Base-by-base conservation (phyloP, 2,888 invertebrate genomes). In the Hirtodrosophila histrioides region DNA sequence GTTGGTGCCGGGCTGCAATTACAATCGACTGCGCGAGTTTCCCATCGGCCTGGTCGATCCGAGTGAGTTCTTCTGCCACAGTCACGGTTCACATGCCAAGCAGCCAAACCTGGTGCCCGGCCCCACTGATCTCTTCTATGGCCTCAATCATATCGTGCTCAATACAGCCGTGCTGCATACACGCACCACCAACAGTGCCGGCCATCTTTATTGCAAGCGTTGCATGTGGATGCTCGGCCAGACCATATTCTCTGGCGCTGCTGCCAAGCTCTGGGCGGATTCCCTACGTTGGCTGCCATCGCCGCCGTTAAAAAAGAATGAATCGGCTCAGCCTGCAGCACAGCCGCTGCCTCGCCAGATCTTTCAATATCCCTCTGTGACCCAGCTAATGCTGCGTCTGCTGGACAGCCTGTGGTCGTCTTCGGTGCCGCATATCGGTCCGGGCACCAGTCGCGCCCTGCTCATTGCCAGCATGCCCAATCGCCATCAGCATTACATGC, bases 31-130 rank as follows among this genome's bases (percentile, higher is more conserved):
- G 31, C 75, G 89, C 0, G 90, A 91, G 55, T 91, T 79, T 46
- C 91, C 91, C 9, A 88, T 83, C 3, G 88, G 90, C 2, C 67
- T 90, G 3, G 82, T 91, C 17, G 91, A 91, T 65, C 79, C 88
- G 5, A 78, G 80, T 12, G 90, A 91, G 33, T 91, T 91, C 64
- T 91, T 91, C 24, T 91, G 91, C 31, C 90, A 90, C 49, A 77
- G 7, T 29, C 88, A 89, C 55, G 67, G 49, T 8, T 1, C n/a
- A 3, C 10, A 27, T 3, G 17, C 4, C 11, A 36, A 41, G 7
- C 63, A 77, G 3, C 55, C 27, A 9, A 46, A 57, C 4, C n/a
- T 91, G 41, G 69, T 90, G 31, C 91, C 91, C 2, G 60, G 65
- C 0, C 9, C 6, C 2, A 50, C 17, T 0, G 89, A 90, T 33